Percentiles rank a stretch among this genome's conserved stretches.
These are phyloP conservation scores for Morpho achilles DNA, from an alignment of 2,888 invertebrate species.

Conservation along the genomic window DNA sequence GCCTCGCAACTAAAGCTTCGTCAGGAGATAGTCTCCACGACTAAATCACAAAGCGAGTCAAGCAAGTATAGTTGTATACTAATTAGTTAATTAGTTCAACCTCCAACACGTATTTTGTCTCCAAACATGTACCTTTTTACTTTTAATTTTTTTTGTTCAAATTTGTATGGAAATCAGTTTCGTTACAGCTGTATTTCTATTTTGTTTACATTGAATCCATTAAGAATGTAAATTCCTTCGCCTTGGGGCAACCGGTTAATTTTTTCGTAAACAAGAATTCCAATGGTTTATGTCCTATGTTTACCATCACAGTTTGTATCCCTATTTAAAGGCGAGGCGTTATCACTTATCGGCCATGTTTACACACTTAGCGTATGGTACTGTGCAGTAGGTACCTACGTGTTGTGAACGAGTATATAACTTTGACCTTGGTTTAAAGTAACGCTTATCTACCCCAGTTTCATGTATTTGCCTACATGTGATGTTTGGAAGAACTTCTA, in stretches of 20 bases:
- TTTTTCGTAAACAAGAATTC: conserved; percentile 1
- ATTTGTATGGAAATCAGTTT: too few species aligned
- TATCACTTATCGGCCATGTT: conserved; percentile 30
- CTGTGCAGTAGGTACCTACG: neutral
- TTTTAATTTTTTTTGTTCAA: too few species aligned
- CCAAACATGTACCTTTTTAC: too few species aligned
- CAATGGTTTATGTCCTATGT: conserved; percentile 1
- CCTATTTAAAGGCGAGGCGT: conserved; percentile 31
- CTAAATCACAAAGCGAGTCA: too few species aligned
- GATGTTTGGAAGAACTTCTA: too few species aligned
- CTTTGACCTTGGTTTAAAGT: conserved; percentile 13
- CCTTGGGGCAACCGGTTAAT: conserved; percentile 6
- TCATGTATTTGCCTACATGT: neutral
- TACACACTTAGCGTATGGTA: conserved; percentile 7
- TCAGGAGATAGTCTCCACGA: too few species aligned
- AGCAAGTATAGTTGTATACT: too few species aligned
- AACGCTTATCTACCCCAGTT: conserved; percentile 8
- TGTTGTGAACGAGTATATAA: neutral
- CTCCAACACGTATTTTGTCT: too few species aligned
- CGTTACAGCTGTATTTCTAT: too few species aligned
- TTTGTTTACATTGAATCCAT: too few species aligned
- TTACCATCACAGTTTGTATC: conserved; percentile 31
- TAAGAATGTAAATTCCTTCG: neutral
- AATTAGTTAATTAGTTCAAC: too few species aligned
- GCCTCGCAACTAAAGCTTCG: too few species aligned